phyloP scores from a whole-genome alignment of 92 coral and sea anemone species.

The Epizoanthus illoricatus region DNA sequence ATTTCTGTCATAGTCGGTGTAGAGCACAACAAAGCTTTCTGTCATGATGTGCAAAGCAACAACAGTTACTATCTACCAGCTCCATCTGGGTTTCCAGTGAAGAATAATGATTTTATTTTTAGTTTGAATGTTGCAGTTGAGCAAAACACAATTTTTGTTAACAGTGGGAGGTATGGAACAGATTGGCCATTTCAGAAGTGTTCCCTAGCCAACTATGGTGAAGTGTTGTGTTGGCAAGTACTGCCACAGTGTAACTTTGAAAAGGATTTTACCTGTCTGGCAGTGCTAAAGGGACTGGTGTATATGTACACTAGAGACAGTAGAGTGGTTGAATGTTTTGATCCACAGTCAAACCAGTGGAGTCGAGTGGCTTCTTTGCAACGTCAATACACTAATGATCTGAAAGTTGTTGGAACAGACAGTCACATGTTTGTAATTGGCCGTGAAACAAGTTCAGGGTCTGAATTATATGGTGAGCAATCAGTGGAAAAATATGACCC shows the following conservation, averaged over 20 bases:
- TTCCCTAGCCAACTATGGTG: neutral
- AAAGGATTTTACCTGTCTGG: neutral
- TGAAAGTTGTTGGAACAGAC: neutral
- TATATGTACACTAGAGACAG: neutral
- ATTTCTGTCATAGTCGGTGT: neutral
- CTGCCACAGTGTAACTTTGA: neutral
- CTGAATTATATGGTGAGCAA: neutral
- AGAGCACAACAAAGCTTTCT: neutral
- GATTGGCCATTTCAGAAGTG: neutral
- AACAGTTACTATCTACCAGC: neutral
- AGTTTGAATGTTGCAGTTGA: neutral
- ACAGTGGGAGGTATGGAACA: neutral
- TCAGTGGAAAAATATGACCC: conserved; percentile 5
- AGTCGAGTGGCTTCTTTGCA: neutral
- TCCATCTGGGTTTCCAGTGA: neutral
- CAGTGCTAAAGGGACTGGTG: neutral
- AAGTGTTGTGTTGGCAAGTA: neutral
- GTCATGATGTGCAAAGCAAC: neutral
- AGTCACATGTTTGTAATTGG: neutral
- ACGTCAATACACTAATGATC: neutral
- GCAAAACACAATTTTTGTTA: neutral
- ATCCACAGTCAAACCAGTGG: neutral
- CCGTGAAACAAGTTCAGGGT: neutral
- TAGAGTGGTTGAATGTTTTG: neutral
- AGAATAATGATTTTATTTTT: neutral